Conservation (phyloP, 1,140 invertebrate species). For the Drosophila baimaii region DNA sequence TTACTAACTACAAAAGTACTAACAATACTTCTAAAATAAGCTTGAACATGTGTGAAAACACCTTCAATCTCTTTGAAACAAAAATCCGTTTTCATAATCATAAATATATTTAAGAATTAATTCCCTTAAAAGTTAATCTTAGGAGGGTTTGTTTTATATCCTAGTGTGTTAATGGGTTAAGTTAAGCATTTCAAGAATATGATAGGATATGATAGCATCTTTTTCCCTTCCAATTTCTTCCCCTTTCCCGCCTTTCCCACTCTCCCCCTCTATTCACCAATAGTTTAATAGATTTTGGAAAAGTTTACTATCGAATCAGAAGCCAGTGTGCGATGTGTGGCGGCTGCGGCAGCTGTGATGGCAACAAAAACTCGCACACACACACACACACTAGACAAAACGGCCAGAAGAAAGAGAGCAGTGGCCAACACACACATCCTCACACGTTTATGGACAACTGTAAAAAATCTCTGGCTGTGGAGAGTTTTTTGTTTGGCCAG, state of each 20-base stretch:
- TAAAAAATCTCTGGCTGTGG: slow-evolving; percentile 75
- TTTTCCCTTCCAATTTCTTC: too few relatives aligned
- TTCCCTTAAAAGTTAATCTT: too few relatives aligned
- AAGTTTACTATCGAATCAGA: slow-evolving; percentile 3
- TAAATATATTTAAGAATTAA: not conserved
- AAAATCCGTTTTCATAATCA: rapidly evolving
- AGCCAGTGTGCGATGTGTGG: slow-evolving; percentile 36
- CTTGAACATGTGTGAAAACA: not conserved
- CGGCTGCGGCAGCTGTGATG: slow-evolving; percentile 59
- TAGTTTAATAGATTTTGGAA: slow-evolving; percentile 17
- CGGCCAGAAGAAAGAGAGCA: slow-evolving; percentile 34
- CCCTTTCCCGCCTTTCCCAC: not conserved
- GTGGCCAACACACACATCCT: slow-evolving; percentile 16
- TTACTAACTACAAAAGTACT: too few relatives aligned
- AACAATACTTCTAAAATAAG: too few relatives aligned
- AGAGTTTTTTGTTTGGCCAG: slow-evolving; percentile 73
- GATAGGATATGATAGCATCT: not conserved
- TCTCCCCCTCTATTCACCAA: not conserved
- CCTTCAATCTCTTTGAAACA: not conserved
- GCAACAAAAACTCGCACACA: slow-evolving; percentile 62
- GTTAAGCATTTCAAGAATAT: not conserved
- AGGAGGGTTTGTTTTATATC: not conserved
- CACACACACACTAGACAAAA: slow-evolving; percentile 54
- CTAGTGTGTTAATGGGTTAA: slow-evolving; percentile 2
- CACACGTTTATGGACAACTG: slow-evolving; percentile 63